Evolutionary conservation across 2,797 vertebrate genomes (phyloP), one percentile per base, ranked within the genome.

Genomic region (Labeo calbasu): DNA sequence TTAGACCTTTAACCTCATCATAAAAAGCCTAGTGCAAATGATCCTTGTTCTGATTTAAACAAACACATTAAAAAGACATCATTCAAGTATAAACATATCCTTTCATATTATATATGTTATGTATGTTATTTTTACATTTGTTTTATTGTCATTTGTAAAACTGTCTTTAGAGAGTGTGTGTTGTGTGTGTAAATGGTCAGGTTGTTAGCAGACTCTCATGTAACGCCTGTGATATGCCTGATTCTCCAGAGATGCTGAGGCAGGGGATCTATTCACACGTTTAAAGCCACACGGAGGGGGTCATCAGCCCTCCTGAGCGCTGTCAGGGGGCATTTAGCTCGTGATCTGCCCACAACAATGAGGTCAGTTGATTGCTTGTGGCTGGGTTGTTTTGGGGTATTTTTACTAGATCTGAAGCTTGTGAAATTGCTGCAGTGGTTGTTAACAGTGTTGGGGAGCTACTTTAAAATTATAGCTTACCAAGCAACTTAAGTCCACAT

Each of bases 181-280:
- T 43, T 40, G 65, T 21, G 65, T 40, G 17, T 68, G 2, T 40
- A 21, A 68, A 68, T 36, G 65, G 32, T 68, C 17, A 68, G 15
- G 15, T 40, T 75, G 19, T 21, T 36, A 28, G 28, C 72, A 36
- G 11, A 32, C 71, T 75, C 50, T 75, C 72, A 55, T 75, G 50
- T 75, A 75, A 75, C 28, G 28, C 25, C 53, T 57, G 73, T 32
- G 83, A 84, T 84, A 23, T 53, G 55, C 69, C 25, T 48, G 57
- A 40, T 65, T 46, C 75, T 79, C 82, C 69, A 32, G 81, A 82
- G 59, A 53, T 83, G 72, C 73, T 83, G 73, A 83, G 63, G 32
- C 66, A 53, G 61, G 53, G 68, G 75, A 72, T 79, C 76, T 78
- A 65, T 73, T 84, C 77, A 79, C 21, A 32, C 76, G 3, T 59